Evolutionary conservation across 2,797 vertebrate species (phyloP).

Genomic region (Uromys caudimaculatus): DNA sequence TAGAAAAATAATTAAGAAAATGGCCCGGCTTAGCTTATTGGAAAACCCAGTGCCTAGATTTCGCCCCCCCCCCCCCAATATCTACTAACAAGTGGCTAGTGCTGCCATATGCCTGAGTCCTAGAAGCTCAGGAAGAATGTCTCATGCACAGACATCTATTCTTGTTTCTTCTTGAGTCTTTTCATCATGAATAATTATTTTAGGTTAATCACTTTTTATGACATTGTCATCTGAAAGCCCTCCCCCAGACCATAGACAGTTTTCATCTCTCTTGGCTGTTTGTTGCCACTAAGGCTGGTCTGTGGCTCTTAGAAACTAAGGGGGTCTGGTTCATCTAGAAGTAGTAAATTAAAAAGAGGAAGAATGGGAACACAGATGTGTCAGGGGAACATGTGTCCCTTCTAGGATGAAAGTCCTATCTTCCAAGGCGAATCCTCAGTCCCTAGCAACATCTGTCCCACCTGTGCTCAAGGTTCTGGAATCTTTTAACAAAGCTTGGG

Average conservation of each 20-base stretch:
- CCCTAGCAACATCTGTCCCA: background rate
- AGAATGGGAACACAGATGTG: background rate
- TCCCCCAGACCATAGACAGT: background rate
- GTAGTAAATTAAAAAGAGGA: background rate
- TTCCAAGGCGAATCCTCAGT: background rate
- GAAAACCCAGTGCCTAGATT: background rate
- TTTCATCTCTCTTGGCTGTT: background rate
- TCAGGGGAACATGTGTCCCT: background rate
- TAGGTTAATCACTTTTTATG: background rate
- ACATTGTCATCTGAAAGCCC: background rate
- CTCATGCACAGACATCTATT: background rate
- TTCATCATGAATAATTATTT: background rate
- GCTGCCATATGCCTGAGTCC: background rate
- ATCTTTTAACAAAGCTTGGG: background rate
- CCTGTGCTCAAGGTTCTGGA: background rate
- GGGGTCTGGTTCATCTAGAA: background rate
- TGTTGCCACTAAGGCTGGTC: background rate
- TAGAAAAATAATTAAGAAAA: background rate
- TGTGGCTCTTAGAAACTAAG: background rate
- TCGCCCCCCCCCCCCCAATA: background rate
- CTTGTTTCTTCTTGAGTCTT: background rate
- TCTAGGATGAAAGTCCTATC: background rate
- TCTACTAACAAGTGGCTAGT: background rate
- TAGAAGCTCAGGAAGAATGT: background rate
- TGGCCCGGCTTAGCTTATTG: background rate